phyloP scores from a whole-genome alignment of 1,140 invertebrate genomes.

The Zaprionus davidi region DNA sequence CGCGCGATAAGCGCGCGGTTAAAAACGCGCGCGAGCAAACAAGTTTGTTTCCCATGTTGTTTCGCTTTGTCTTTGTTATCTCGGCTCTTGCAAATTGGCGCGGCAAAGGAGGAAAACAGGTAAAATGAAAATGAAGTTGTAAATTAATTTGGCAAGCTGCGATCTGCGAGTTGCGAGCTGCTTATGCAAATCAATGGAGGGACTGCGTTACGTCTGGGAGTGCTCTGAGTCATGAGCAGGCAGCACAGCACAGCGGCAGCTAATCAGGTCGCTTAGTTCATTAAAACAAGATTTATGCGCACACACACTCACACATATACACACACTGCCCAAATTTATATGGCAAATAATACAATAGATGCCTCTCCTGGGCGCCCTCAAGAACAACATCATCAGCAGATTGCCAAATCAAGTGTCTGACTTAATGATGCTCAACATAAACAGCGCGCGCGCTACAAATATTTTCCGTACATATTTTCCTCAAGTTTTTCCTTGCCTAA shows the following conservation, averaged over 20 bases:
- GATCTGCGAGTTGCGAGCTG: constrained; percentile 6
- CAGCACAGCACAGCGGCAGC: constrained; percentile 11
- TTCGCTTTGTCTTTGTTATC: constrained; percentile 50
- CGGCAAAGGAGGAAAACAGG: constrained; percentile 17
- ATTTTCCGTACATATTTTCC: constrained; percentile 39
- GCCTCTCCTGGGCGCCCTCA: constrained; percentile 31
- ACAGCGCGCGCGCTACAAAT: constrained; percentile 52
- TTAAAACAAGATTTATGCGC: constrained; percentile 75
- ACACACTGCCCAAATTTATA: constrained; percentile 66
- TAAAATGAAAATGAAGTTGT: constrained; percentile 67
- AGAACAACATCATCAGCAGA: constrained; percentile 36
- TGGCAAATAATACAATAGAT: constrained; percentile 77
- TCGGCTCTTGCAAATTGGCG: constrained; percentile 51
- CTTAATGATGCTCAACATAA: constrained; percentile 81
- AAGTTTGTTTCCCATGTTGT: constrained; percentile 21
- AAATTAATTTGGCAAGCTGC: constrained; percentile 63
- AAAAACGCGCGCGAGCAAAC: constrained; percentile 42
- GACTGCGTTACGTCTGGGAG: not conserved
- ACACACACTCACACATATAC: constrained; percentile 28
- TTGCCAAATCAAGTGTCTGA: constrained; percentile 82
- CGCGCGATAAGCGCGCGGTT: constrained; percentile 43
- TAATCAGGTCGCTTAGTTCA: constrained; percentile 72
- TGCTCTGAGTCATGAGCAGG: constrained; percentile 44
- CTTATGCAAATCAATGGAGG: constrained; percentile 60
- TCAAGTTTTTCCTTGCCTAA: constrained; percentile 22